These are phyloP conservation scores for Metellina segmentata DNA, from an alignment of 2,888 invertebrate genomes.

Conservation along the genomic window DNA sequence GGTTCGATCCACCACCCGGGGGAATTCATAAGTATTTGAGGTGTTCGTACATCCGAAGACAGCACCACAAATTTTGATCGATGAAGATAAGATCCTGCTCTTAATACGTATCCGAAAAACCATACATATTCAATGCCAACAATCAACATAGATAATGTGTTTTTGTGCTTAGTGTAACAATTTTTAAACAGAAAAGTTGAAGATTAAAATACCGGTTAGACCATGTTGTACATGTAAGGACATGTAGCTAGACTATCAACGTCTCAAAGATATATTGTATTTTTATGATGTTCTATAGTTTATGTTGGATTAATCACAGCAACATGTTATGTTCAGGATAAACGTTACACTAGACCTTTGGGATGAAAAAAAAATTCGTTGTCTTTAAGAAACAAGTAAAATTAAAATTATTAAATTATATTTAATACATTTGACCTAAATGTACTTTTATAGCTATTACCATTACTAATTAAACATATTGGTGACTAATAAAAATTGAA, in stretches of 20 bases:
- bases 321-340: not conserved
- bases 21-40: not conserved
- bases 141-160: not conserved
- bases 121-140: not conserved
- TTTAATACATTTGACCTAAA: not conserved
- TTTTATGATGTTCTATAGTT: not conserved
- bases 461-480: not conserved
- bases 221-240: not conserved
- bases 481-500: not conserved
- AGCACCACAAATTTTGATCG: not conserved
- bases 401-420: not conserved
- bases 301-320: not conserved
- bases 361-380: too few species aligned
- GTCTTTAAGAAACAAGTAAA: too few species aligned
- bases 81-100: not conserved
- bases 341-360: not conserved
- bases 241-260: not conserved
- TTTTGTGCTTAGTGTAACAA: not conserved
- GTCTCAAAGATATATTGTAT: not conserved
- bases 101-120: not conserved
- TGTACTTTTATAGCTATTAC: not conserved
- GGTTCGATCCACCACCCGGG: not conserved
- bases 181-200: not conserved
- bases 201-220: not conserved
- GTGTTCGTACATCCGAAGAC: not conserved